phyloP scores from a whole-genome alignment of 2,113 vertebrate genomes.

The Chionomys nivalis region DNA sequence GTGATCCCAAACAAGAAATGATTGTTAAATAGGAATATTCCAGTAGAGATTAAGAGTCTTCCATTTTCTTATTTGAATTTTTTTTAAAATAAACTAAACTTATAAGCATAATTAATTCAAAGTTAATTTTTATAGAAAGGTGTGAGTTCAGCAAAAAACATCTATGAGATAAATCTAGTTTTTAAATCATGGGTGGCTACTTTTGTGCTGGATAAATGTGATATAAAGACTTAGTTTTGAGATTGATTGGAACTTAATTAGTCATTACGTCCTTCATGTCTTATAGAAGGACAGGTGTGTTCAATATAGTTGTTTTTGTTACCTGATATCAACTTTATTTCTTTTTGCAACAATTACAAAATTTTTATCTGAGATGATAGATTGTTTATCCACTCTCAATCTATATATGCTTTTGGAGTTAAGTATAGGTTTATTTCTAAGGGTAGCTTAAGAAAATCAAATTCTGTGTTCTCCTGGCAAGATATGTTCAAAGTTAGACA shows the following conservation, averaged over 20 bases:
- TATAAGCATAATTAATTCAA: not conserved
- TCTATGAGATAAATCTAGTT: not conserved
- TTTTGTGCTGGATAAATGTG: not conserved
- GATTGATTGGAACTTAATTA: conserved; percentile 38
- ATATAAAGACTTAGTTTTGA: not conserved
- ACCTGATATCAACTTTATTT: not conserved
- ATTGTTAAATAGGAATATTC: not conserved
- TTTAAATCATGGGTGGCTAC: not conserved
- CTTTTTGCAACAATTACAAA: not conserved
- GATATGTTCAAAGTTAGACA: not conserved
- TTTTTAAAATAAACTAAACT: not conserved
- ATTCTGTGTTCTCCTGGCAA: not conserved
- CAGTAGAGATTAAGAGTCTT: not conserved
- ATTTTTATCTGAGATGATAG: not conserved
- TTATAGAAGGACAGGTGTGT: not conserved
- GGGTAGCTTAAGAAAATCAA: not conserved
- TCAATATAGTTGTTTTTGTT: not conserved
- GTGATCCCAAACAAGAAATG: not conserved
- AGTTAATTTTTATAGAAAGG: not conserved
- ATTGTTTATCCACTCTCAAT: not conserved
- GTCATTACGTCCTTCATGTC: not conserved
- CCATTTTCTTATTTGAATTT: not conserved
- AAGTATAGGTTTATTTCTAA: not conserved
- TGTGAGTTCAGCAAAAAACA: not conserved
- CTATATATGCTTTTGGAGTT: not conserved